Percentiles rank a stretch among this genome's conserved stretches.
phyloP scores from a whole-genome alignment of 2,888 invertebrate species.

The Trachelus troglodyta region DNA sequence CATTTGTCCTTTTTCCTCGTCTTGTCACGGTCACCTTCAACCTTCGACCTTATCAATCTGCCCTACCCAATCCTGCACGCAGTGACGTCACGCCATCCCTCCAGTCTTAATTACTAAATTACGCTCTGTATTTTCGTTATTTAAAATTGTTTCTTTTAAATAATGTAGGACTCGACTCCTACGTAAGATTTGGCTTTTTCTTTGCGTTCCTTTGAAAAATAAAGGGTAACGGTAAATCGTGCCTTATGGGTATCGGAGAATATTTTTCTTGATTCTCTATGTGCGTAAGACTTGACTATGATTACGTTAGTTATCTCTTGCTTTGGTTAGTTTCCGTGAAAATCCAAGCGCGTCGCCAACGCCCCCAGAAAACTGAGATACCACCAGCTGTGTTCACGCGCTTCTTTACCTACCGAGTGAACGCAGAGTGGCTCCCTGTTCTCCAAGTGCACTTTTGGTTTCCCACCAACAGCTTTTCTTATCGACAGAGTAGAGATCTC shows the following conservation, averaged over 20 bases:
- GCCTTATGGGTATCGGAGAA: too few relatives aligned
- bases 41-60: not conserved
- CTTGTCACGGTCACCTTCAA: constrained; percentile 1
- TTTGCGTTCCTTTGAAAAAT: not conserved
- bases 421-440: constrained; percentile 98
- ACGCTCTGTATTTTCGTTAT: not conserved
- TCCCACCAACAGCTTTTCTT: not conserved
- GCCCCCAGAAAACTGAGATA: constrained; percentile 85
- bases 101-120: not conserved
- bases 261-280: not conserved
- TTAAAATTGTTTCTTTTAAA: too few relatives aligned
- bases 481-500: not conserved
- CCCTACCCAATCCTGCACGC: not conserved
- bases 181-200: too few relatives aligned
- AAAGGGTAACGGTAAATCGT: not conserved
- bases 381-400: constrained; percentile 99
- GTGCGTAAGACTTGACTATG: not conserved
- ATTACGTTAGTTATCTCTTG: not conserved
- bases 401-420: constrained; percentile 80
- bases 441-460: constrained; percentile 69
- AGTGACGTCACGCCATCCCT: not conserved
- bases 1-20: not conserved
- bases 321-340: not conserved
- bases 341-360: constrained; percentile 39
- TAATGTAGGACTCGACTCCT: too few relatives aligned